Percentiles rank a stretch among this genome's conserved stretches.
Conservation (phyloP, 2,888 invertebrate species). For the Cheilosia soror region DNA sequence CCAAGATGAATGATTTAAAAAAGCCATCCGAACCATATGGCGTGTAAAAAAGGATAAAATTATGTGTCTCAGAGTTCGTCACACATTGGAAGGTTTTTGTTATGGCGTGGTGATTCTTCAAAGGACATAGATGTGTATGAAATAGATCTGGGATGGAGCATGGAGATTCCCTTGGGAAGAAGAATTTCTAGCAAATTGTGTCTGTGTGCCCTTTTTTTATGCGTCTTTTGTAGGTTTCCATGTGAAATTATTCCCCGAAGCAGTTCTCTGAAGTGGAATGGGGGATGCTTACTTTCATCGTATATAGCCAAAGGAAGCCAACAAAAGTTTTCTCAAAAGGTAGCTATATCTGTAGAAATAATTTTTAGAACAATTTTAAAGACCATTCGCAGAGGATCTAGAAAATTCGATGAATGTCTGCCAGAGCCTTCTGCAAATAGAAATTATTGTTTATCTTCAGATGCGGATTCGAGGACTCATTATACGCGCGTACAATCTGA, state of each 20-base stretch:
- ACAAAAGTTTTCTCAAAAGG: too few relatives aligned
- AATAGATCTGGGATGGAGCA: background rate
- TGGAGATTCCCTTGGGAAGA: background rate
- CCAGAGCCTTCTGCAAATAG: slow-evolving; percentile 7
- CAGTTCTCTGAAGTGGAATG: too few relatives aligned
- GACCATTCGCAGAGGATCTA: background rate
- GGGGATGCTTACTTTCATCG: too few relatives aligned
- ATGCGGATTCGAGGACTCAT: slow-evolving; percentile 10
- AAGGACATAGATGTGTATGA: background rate
- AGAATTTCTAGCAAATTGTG: too few relatives aligned
- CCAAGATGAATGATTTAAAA: slow-evolving; percentile 20
- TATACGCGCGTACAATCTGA: background rate
- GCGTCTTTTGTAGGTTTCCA: too few relatives aligned
- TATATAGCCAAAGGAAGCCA: too few relatives aligned
- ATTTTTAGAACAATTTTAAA: background rate
- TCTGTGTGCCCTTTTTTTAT: too few relatives aligned
- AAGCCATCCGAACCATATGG: background rate
- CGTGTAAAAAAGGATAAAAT: slow-evolving; percentile 13
- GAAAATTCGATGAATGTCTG: background rate
- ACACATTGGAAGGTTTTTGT: background rate
- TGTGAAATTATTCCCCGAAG: too few relatives aligned
- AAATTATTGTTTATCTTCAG: slow-evolving; percentile 24
- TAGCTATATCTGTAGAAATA: too few relatives aligned
- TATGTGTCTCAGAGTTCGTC: background rate
- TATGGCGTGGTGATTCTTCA: slow-evolving; percentile 6